Evolutionary conservation across 2,888 invertebrate species (phyloP), one percentile per base, ranked within the genome.

Genomic region (Orchestes rusci): DNA sequence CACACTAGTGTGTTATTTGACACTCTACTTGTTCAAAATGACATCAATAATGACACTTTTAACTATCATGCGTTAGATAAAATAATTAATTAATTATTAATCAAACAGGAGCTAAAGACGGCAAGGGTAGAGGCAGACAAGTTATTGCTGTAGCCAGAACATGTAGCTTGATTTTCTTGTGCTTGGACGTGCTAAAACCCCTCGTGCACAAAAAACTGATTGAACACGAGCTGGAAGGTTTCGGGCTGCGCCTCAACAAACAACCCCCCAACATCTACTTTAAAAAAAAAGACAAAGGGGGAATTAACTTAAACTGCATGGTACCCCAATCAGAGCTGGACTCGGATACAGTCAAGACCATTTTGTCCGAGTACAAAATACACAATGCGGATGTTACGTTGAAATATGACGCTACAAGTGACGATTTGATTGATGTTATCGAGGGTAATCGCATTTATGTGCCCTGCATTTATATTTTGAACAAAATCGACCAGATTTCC

Each of bases 101-200:
- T n/a, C n/a, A n/a, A n/a, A n/a, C n/a, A n/a, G n/a, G 99, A 51
- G 99, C 99, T 1, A 99, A 99, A 65, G 99, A 99, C 66, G 99
- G 99, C 52, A 99, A 99, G 68, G 97, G 97, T 74, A 74, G 97
- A 68, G 97, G 97, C 74, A 79, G 96, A 50, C 97, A 99, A 70
- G 97, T 97, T 3, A 99, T 99, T 59, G 97, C 99, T 1, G 99
- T 99, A 0, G 99, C 99, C 0, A 76, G 99, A 42, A 99, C 99
- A 0, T 99, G 97, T 70, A 92, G 93, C 64, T 77, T 99, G 23
- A 92, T 99, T 57, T 96, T 97, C 68, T 94, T 99, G 64, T 92
- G 97, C 0, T 73, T 99, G 41, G 99, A 99, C 64, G 97, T 97
- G 0, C 72, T 99, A 18, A 99, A 99, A 66, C 99, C 99, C 0